Evolutionary conservation across 2,113 vertebrate species (phyloP).

Genomic region (Cheirogaleus medius): DNA sequence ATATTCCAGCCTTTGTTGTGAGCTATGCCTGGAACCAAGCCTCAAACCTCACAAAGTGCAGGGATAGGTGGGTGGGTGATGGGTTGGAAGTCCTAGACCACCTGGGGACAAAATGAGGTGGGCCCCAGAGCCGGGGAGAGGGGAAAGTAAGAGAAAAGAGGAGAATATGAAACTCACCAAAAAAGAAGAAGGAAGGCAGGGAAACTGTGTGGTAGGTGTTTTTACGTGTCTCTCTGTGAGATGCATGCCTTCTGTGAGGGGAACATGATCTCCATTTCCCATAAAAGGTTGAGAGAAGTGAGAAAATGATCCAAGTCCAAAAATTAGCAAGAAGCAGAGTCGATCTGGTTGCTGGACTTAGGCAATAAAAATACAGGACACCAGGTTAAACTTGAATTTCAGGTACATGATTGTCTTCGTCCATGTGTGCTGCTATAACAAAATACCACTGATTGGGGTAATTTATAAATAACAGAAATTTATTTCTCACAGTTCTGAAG

Average conservation of each 20-base stretch:
- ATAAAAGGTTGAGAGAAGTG: not conserved
- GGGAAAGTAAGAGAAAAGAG: not conserved
- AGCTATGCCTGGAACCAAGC: not conserved
- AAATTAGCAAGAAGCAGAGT: not conserved
- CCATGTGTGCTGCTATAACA: not conserved
- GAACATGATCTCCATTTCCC: not conserved
- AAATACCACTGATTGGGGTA: not conserved
- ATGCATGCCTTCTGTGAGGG: not conserved
- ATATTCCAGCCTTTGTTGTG: not conserved
- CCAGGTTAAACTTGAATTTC: slow-evolving; percentile 20
- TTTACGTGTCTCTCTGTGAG: not conserved
- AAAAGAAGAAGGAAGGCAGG: not conserved
- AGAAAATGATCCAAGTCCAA: not conserved
- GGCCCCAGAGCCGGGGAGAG: not conserved
- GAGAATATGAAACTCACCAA: not conserved
- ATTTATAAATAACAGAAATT: not conserved
- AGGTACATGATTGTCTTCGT: not conserved
- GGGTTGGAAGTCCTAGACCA: not conserved
- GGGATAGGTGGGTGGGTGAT: not conserved
- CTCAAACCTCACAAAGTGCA: not conserved
- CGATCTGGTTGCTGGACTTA: not conserved
- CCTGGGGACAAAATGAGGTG: not conserved
- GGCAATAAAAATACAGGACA: not conserved
- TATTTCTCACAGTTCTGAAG: not conserved
- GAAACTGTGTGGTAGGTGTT: not conserved